These are phyloP conservation scores for Drosophila trapezifrons DNA, from an alignment of 1,140 invertebrate genomes.

Conservation along the genomic window DNA sequence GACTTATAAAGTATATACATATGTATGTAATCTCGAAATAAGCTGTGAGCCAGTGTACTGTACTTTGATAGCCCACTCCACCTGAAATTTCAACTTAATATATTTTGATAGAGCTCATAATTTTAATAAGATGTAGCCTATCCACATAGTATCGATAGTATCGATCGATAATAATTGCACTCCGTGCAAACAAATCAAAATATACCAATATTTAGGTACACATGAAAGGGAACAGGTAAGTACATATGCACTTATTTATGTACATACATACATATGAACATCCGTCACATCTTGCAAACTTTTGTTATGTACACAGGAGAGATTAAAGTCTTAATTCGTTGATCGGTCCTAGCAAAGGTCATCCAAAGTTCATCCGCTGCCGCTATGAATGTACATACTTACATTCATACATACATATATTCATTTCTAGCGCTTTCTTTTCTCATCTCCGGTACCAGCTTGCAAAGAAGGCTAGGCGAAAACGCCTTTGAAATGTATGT, in stretches of 20 bases:
- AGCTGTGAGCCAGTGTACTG: background rate
- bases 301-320: background rate
- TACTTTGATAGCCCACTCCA: background rate
- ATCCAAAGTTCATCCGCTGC: constrained; percentile 7
- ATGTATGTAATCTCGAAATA: background rate
- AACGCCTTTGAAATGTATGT: background rate
- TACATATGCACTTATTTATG: background rate
- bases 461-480: background rate
- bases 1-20: no score
- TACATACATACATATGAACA: background rate
- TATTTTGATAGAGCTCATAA: background rate
- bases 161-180: no score
- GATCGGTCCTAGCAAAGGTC: constrained; percentile 4
- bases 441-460: constrained; percentile 9
- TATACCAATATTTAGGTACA: no score
- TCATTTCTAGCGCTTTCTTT: constrained; percentile 11
- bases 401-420: background rate
- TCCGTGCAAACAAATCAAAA: no score
- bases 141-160: background rate
- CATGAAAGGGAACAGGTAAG: no score
- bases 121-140: background rate
- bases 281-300: background rate
- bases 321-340: background rate
- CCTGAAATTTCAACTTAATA: constrained; percentile 8
- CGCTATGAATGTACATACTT: background rate